phyloP scores from a whole-genome alignment of 2,888 invertebrate species.

The Aphidius colemani region DNA sequence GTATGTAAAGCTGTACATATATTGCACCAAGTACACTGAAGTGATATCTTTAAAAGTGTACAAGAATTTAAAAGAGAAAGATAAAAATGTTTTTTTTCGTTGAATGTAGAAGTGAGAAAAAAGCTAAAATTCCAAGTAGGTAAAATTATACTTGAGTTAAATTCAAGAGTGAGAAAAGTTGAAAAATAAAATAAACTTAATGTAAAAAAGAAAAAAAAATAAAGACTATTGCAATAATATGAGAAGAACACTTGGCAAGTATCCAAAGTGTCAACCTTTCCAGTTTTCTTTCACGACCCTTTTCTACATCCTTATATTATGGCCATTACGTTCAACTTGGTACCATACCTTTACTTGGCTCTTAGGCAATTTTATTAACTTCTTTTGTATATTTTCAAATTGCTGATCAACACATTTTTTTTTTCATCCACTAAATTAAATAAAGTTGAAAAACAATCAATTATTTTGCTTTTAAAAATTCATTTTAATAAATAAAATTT shows the following conservation, averaged over 20 bases:
- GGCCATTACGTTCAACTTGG: constrained; percentile 49
- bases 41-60: constrained; percentile 20
- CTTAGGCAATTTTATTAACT: constrained; percentile 44
- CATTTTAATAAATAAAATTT: too few relatives aligned
- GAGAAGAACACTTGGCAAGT: constrained; percentile 45
- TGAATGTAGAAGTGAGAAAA: background rate
- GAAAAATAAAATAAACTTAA: too few relatives aligned
- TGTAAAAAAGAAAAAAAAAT: constrained; percentile 10
- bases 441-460: too few relatives aligned
- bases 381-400: constrained; percentile 10
- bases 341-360: constrained; percentile 34
- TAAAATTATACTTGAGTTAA: background rate
- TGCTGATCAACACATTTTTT: background rate
- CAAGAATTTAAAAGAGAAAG: background rate
- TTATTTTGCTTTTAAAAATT: too few relatives aligned
- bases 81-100: background rate
- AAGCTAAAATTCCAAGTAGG: constrained; percentile 19
- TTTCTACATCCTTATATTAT: constrained; percentile 40
- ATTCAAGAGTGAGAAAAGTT: constrained; percentile 16
- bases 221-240: constrained; percentile 42
- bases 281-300: too few relatives aligned
- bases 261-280: constrained; percentile 48
- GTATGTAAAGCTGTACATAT: constrained; percentile 42
- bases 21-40: constrained; percentile 33
- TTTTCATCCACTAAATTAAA: too few relatives aligned